Evolutionary conservation across 2,888 invertebrate genomes (phyloP), one percentile per base, ranked within the genome.

Genomic region (Synanthedon vespiformis): DNA sequence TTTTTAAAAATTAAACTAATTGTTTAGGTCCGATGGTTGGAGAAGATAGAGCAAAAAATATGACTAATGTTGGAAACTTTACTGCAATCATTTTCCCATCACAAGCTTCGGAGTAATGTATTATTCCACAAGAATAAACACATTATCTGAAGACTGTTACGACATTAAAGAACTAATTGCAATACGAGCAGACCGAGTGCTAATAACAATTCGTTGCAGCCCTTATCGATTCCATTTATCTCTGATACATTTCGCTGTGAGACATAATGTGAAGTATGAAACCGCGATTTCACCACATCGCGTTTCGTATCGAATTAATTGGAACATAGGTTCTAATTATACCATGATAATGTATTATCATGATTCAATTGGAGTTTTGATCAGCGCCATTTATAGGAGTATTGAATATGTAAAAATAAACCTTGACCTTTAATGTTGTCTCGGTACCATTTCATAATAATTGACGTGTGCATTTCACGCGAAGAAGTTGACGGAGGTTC

Each of bases 321-420:
- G 70, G 75, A 63, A 72, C 77, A 75, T 67, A 68, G 64, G 69
- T 65, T 75, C 73, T 75, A 80, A 80, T 80, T 77, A 75, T 69
- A 66, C 56, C 34, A 12, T 50, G 50, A 27, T 50, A 50, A n/a
- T n/a, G 27, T 18, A 48, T 48, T 13, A 48, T 48, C 12, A 16
- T 48, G 34, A n/a, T 59, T 60, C 57, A 58, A 59, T 61, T 58
- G 57, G 60, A 54, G 60, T 54, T 55, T 61, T 58, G 51, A 54
- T 52, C 40, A 54, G 27, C 40, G 14, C 16, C 14, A 13, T 52
- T 40, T 40, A 51, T 44, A 51, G 40, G 48, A 27, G 40, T 44
- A 40, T 50, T 40, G 40, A 16, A 34, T 50, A 10, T 44, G n/a
- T 34, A 34, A 34, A 34, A 44, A 34, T 34, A 58, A 64, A 65